Evolutionary conservation across 2,797 vertebrate genomes (phyloP).

Genomic region (Aeoliscus strigatus): DNA sequence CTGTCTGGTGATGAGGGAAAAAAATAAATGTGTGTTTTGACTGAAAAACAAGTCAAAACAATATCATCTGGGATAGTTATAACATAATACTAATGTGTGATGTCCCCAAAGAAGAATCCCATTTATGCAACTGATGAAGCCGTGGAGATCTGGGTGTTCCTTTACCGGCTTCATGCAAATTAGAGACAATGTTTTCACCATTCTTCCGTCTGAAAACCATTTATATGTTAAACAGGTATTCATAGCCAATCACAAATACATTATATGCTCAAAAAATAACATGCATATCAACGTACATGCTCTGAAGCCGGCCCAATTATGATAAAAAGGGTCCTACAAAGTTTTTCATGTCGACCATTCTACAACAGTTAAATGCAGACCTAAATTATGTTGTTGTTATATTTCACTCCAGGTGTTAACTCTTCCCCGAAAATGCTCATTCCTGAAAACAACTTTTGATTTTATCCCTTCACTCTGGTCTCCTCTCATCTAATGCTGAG

Average conservation of each 20-base stretch:
- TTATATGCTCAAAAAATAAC: constrained; percentile 34
- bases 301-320: constrained; percentile 16
- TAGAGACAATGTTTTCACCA: constrained; percentile 22
- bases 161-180: constrained; percentile 42
- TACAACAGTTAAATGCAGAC: constrained; percentile 14
- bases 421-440: no score
- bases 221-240: constrained; percentile 65
- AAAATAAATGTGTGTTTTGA: no score
- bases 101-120: constrained; percentile 45
- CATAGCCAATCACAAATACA: constrained; percentile 35
- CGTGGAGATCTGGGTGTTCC: constrained; percentile 31
- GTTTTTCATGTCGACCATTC: constrained; percentile 2
- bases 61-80: constrained; percentile 43
- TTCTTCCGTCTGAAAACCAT: constrained; percentile 39
- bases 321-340: constrained; percentile 4
- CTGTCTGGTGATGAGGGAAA: no score
- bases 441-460: no score
- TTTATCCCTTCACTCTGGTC: background rate
- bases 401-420: no score
- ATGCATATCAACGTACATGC: constrained; percentile 11
- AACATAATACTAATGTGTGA: constrained; percentile 53
- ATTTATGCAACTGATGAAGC: constrained; percentile 60
- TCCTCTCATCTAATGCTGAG: no score
- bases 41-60: constrained; percentile 12
- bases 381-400: constrained; percentile 5